Conservation (phyloP, 2,113 vertebrate species). For the Pedetes capensis region DNA sequence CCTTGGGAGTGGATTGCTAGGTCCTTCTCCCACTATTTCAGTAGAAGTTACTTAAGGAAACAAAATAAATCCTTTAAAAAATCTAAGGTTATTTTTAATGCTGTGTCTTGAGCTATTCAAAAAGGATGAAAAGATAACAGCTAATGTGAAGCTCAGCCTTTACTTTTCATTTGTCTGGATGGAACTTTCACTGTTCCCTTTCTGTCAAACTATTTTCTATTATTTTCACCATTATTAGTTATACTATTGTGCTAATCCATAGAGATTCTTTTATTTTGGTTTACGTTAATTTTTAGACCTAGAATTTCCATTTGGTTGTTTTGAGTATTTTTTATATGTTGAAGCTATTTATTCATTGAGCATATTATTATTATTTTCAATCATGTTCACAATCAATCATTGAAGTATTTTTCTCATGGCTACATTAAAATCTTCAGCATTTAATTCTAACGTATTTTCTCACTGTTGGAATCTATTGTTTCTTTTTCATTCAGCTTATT, state of each 20-base stretch:
- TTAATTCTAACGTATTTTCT: not conserved
- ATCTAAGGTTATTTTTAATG: conserved; percentile 20
- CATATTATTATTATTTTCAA: not conserved
- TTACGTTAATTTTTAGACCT: not conserved
- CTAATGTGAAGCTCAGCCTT: not conserved
- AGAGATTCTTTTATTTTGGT: not conserved
- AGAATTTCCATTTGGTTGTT: not conserved
- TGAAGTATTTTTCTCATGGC: not conserved
- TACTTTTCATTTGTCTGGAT: conserved; percentile 4
- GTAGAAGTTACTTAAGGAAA: conserved; percentile 44
- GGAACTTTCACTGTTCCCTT: conserved; percentile 22
- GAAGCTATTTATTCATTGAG: too few species aligned
- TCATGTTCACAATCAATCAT: not conserved
- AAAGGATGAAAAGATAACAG: conserved; percentile 20
- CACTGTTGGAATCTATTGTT: not conserved
- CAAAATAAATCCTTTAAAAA: conserved; percentile 30
- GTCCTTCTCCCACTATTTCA: too few species aligned
- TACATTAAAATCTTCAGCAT: not conserved
- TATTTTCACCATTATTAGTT: not conserved
- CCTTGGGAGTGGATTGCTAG: too few species aligned
- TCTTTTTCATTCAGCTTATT: not conserved
- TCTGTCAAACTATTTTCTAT: conserved; percentile 48
- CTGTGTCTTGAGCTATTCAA: conserved; percentile 30
- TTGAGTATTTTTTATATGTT: too few species aligned
- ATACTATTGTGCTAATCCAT: not conserved